Evolutionary conservation across 2,113 vertebrate species (phyloP).

Genomic region (Prionailurus viverrinus): DNA sequence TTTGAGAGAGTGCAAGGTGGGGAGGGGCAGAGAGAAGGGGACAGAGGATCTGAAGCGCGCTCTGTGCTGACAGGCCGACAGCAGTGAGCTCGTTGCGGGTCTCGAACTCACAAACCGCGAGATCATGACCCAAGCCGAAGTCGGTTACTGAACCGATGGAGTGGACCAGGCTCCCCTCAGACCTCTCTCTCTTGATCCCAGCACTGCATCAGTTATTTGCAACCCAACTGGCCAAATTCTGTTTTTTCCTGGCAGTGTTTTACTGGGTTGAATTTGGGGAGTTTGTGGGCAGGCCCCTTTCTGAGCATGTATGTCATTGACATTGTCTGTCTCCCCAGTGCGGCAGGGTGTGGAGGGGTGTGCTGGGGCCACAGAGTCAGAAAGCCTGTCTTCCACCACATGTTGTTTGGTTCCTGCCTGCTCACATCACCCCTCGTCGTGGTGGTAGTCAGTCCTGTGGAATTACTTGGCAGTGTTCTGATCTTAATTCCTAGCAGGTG

Average conservation of each 20-base stretch:
- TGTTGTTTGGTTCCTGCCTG: background rate
- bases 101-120: no score
- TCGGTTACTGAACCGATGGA: no score
- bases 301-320: accelerated
- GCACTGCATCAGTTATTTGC: background rate
- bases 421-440: background rate
- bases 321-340: no score
- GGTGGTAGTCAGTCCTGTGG: background rate
- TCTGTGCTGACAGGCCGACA: no score
- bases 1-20: no score
- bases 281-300: background rate
- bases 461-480: background rate
- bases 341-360: background rate
- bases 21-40: no score
- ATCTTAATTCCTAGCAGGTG: background rate
- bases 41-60: no score
- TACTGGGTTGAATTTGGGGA: background rate
- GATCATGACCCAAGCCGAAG: no score
- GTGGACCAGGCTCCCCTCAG: background rate
- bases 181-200: background rate
- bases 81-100: no score
- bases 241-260: background rate
- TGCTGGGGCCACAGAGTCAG: background rate
- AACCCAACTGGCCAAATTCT: background rate
- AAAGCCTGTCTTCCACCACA: accelerated